A percentile compares a stretch with the other conserved stretches of the same genome.
phyloP scores from a whole-genome alignment of 2,113 vertebrate genomes.

The Pterophyllum scalare region DNA sequence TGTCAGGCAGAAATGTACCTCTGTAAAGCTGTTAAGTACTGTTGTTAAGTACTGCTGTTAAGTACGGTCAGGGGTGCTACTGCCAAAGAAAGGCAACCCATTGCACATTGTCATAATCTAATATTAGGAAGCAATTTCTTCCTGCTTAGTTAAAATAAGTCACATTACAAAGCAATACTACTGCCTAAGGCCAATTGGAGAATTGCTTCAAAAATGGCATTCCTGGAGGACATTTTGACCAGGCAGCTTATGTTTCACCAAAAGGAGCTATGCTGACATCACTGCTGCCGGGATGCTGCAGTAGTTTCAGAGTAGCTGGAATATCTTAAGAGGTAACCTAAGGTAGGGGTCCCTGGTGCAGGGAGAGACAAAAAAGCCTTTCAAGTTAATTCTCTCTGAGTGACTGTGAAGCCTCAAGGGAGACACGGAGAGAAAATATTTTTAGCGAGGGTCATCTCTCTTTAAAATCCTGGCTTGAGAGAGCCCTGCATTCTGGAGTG shows the following conservation, averaged over 20 bases:
- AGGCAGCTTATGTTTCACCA: background rate
- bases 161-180: background rate
- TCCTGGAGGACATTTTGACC: background rate
- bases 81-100: background rate
- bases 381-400: constrained; percentile 40
- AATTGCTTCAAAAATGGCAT: background rate
- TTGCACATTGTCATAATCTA: background rate
- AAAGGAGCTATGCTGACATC: constrained; percentile 1
- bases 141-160: background rate
- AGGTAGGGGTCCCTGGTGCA: constrained; percentile 36
- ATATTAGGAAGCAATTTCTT: background rate
- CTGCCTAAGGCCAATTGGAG: background rate
- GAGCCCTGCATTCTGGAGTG: background rate
- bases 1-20: background rate
- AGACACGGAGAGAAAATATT: background rate
- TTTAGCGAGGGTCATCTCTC: constrained; percentile 1
- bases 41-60: too few relatives aligned
- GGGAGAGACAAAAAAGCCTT: constrained; percentile 32
- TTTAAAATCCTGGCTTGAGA: constrained; percentile 9
- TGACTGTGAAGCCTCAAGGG: constrained; percentile 32
- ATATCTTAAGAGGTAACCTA: constrained; percentile 33
- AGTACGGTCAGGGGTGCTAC: background rate
- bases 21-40: background rate
- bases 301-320: constrained; percentile 19
- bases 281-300: background rate